These are phyloP conservation scores for Cololabis saira DNA, from an alignment of 2,113 vertebrate genomes.

Conservation along the genomic window DNA sequence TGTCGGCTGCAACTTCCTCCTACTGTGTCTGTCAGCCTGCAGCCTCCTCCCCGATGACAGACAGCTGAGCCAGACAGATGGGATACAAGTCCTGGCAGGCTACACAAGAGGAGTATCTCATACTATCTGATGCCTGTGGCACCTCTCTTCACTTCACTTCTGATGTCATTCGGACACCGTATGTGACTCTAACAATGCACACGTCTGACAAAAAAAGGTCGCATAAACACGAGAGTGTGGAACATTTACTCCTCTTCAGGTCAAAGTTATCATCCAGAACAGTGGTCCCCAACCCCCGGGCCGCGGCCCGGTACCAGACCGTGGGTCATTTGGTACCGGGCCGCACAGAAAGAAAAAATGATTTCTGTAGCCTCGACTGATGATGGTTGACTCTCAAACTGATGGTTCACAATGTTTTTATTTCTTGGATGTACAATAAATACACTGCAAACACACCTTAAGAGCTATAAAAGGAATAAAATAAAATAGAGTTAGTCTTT, in stretches of 20 bases:
- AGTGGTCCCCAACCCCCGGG: no score
- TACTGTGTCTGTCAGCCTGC: conserved; percentile 6
- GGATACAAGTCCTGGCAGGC: conserved; percentile 34
- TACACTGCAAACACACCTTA: no score
- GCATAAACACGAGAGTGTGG: not conserved
- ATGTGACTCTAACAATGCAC: not conserved
- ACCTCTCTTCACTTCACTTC: not conserved
- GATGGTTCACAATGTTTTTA: no score
- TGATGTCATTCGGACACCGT: not conserved
- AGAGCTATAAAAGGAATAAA: no score
- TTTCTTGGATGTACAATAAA: no score
- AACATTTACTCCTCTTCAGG: not conserved
- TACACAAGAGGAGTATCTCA: conserved; percentile 13
- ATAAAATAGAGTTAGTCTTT: no score
- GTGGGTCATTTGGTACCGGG: no score
- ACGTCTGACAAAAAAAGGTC: conserved; percentile 4
- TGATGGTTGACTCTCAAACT: no score
- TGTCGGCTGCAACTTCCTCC: conserved; percentile 13
- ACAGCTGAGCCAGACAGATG: conserved; percentile 49
- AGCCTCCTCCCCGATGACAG: conserved; percentile 32
- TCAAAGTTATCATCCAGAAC: not conserved
- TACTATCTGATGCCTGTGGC: conserved; percentile 6
- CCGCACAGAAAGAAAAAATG: no score
- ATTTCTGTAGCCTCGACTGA: no score
- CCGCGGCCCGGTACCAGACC: no score